Evolutionary conservation across 2,888 invertebrate species (phyloP).

Genomic region (Chrysomela aeneicollis): DNA sequence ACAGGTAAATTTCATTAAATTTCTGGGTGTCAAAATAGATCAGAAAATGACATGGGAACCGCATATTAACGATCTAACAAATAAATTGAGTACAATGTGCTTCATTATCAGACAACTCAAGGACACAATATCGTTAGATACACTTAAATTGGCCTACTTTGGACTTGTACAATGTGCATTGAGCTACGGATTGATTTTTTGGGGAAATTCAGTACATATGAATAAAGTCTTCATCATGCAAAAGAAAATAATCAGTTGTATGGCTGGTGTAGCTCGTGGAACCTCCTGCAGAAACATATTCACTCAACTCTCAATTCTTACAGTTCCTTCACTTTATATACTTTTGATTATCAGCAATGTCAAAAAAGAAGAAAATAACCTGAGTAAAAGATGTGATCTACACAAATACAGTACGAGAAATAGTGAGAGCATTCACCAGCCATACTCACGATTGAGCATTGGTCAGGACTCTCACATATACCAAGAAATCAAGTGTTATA

Average conservation of each 20-base stretch:
- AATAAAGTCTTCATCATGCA: conserved; percentile 19
- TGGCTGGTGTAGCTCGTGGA: conserved; percentile 10
- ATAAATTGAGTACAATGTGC: conserved; percentile 12
- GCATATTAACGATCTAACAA: background rate
- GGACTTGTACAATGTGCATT: conserved; percentile 20
- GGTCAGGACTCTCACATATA: background rate
- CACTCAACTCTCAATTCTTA: conserved; percentile 9
- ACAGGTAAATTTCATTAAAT: background rate
- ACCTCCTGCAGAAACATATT: conserved; percentile 9
- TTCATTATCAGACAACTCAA: conserved; percentile 14
- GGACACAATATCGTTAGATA: conserved; percentile 15
- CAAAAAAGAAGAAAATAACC: conserved; percentile 2
- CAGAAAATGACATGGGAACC: conserved; percentile 16
- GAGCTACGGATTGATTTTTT: conserved; percentile 19
- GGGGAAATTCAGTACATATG: conserved; percentile 15
- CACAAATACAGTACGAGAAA: conserved; percentile 12
- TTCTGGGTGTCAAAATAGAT: conserved; percentile 13
- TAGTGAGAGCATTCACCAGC: conserved; percentile 9
- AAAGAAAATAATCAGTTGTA: conserved; percentile 20
- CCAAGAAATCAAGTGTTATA: conserved; percentile 9
- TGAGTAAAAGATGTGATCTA: conserved; percentile 7
- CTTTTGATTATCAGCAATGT: background rate
- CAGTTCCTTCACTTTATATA: conserved; percentile 8
- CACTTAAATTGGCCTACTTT: conserved; percentile 17
- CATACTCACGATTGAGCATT: conserved; percentile 7